Base-by-base conservation (phyloP, 2,113 vertebrate genomes). In the Alectura lathami region DNA sequence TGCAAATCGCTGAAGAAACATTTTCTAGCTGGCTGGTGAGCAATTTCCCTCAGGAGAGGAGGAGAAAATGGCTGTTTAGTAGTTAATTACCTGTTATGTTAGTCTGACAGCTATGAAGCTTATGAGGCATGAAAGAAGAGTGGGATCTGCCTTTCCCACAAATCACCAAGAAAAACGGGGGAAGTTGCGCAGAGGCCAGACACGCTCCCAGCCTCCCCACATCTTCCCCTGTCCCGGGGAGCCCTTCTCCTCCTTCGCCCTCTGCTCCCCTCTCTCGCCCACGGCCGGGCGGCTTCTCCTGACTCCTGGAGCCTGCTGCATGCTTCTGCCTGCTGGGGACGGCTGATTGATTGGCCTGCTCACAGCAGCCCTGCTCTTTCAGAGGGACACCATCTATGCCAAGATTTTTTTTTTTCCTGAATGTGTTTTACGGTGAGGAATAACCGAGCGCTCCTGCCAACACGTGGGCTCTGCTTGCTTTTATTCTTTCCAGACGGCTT, bases 21-120 rank as follows among this genome's bases (percentile, higher is more conserved):
- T 97, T 96, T 97, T 96, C 94, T 97, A 96, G 83, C 87, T 96
- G 95, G 81, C 59, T 96, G 76, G 87, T 92, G 91, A 97, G 82
- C 79, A 91, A 62, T 96, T 96, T 97, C 81, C 70, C 97, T 96
- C 93, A 3, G 59, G 96, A 97, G 94, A 95, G 76, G 93, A 97
- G 78, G 80, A 94, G 91, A 98, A 97, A 97, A 95, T 89, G 93
- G 66, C 93, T 97, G 87, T 95, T 96, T 95, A 94, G 96, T 94
- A 95, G 95, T 97, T 98, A 97, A 97, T 97, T 97, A 96, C 87
- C 96, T 98, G 94, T 96, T 97, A 83, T 21, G 51, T 96, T 91
- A 91, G 91, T 91, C 74, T 97, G 96, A 96, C 82, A 96, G 95
- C 87, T 87, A 48, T 93, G 95, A 95, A 96, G 94, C 89, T 97